Conservation (phyloP, 2,888 invertebrate genomes). For the Nesidiocoris tenuis region DNA sequence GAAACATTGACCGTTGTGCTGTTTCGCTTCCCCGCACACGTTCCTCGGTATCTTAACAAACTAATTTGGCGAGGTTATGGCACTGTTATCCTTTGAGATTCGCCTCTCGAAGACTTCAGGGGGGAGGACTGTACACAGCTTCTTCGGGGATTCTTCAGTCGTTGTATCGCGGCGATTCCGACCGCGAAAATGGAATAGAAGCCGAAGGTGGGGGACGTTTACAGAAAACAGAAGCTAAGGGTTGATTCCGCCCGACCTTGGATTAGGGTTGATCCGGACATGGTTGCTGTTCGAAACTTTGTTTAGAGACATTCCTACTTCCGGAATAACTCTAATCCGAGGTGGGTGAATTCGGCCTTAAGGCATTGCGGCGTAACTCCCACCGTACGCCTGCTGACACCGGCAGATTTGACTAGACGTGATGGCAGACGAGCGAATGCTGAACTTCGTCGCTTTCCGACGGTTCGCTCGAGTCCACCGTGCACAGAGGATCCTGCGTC, state of each 20-base stretch:
- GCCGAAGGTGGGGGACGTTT: too few species aligned
- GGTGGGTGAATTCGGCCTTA: too few species aligned
- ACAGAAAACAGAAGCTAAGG: too few species aligned
- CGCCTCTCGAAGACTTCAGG: slow-evolving; percentile 60
- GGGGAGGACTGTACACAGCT: slow-evolving; percentile 59
- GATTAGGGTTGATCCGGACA: too few species aligned
- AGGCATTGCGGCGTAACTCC: slow-evolving; percentile 56
- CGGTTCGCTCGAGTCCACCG: slow-evolving; percentile 30
- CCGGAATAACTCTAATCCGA: too few species aligned
- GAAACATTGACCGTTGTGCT: slow-evolving; percentile 42
- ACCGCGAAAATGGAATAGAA: too few species aligned
- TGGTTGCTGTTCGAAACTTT: too few species aligned
- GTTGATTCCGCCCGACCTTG: too few species aligned
- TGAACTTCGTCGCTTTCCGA: slow-evolving; percentile 1
- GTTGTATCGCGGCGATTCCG: too few species aligned
- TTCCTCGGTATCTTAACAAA: too few species aligned
- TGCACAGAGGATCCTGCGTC: slow-evolving; percentile 77
- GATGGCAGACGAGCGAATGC: not conserved
- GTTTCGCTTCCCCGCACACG: slow-evolving; percentile 14
- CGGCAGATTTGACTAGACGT: not conserved
- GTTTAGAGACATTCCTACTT: too few species aligned
- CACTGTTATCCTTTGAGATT: not conserved
- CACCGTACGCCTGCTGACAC: too few species aligned
- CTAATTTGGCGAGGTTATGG: not conserved
- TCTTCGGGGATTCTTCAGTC: slow-evolving; percentile 53